Conservation (phyloP, 2,888 invertebrate genomes). For the Tromatobia lineatoria region DNA sequence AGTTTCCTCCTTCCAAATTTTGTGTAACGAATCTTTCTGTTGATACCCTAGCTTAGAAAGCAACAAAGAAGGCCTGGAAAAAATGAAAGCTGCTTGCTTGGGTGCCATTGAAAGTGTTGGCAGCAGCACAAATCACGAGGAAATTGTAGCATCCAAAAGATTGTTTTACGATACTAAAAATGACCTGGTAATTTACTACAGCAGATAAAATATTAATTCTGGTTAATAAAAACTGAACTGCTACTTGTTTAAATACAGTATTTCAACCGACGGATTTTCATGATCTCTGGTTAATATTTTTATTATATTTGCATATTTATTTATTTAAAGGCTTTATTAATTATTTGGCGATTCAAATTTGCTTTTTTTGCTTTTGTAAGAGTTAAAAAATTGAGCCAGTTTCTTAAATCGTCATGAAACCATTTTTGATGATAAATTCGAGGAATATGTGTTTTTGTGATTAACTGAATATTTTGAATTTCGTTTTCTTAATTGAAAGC, state of each 20-base stretch:
- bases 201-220: not conserved
- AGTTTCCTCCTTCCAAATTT: slow-evolving; percentile 11
- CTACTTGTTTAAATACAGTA: too few relatives aligned
- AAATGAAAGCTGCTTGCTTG: slow-evolving; percentile 76
- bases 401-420: too few relatives aligned
- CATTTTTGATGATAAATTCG: too few relatives aligned
- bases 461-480: too few relatives aligned
- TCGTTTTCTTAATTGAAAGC: not conserved
- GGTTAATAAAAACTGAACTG: not conserved
- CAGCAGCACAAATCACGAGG: slow-evolving; percentile 67
- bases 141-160: slow-evolving; percentile 67
- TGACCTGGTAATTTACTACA: slow-evolving; percentile 77
- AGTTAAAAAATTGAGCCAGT: too few relatives aligned
- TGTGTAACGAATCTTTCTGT: not conserved
- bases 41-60: slow-evolving; percentile 73
- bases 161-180: slow-evolving; percentile 74
- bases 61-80: slow-evolving; percentile 73
- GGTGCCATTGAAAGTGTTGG: slow-evolving; percentile 66
- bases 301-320: not conserved
- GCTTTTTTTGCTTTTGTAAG: not conserved
- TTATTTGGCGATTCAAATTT: too few relatives aligned
- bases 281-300: not conserved
- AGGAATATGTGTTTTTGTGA: too few relatives aligned
- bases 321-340: not conserved
- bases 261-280: too few relatives aligned